phyloP scores from a whole-genome alignment of 2,888 invertebrate species.

The Drosophila meridionalis region DNA sequence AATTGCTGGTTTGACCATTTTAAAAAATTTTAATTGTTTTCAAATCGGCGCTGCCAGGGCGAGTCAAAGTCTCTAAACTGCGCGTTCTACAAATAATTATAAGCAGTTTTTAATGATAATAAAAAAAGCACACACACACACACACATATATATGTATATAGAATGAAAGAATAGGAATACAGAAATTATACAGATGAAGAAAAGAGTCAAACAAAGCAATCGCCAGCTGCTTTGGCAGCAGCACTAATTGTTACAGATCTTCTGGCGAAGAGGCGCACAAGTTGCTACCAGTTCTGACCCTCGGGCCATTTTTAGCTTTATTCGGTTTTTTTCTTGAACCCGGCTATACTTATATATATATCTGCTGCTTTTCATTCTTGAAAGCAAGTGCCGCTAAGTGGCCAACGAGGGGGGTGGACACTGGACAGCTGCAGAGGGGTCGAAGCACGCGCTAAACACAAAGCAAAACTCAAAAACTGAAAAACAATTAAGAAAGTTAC shows the following conservation, averaged over 20 bases:
- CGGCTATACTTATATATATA: conserved; percentile 22
- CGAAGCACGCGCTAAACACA: conserved; percentile 65
- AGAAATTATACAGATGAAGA: conserved; percentile 5
- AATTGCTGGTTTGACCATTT: conserved; percentile 71
- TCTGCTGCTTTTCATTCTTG: conserved; percentile 38
- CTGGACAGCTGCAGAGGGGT: conserved; percentile 30
- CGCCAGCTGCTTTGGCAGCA: conserved; percentile 54
- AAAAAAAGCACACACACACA: conserved; percentile 8
- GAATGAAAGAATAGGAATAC: background rate
- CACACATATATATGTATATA: background rate
- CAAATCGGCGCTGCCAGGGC: conserved; percentile 71
- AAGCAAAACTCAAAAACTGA: conserved; percentile 27
- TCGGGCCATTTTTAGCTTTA: conserved; percentile 36
- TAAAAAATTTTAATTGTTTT: conserved; percentile 76
- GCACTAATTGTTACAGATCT: conserved; percentile 81
- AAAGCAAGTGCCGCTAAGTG: conserved; percentile 78
- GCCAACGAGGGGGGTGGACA: conserved; percentile 51
- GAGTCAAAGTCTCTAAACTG: conserved; percentile 61
- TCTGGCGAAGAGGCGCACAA: conserved; percentile 73
- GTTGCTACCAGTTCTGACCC: conserved; percentile 74
- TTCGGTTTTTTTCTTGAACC: conserved; percentile 15
- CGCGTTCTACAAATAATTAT: conserved; percentile 80
- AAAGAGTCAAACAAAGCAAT: conserved; percentile 66
- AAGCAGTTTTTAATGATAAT: conserved; percentile 78
- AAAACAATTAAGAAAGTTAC: conserved; percentile 50